Evolutionary conservation across 2,797 vertebrate genomes (phyloP).

Genomic region (Siniperca obscura): DNA sequence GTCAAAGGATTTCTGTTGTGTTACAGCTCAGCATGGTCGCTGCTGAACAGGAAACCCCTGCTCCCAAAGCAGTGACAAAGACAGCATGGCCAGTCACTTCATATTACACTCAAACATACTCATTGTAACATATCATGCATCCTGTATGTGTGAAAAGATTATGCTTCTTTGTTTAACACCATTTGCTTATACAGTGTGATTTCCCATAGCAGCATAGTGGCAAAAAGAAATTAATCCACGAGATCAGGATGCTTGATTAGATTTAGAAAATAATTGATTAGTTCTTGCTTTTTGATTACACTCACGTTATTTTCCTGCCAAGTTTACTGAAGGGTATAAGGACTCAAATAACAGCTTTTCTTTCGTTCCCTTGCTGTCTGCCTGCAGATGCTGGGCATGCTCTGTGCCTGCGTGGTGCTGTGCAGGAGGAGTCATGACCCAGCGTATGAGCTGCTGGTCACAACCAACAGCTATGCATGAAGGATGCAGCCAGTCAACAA

Average conservation of each 20-base stretch:
- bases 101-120: conserved; percentile 15
- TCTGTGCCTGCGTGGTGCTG: conserved; percentile 95
- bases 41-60: conserved; percentile 19
- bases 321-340: background rate
- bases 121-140: background rate
- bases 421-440: conserved; percentile 96
- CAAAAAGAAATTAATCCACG: background rate
- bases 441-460: conserved; percentile 96
- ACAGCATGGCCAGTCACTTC: conserved; percentile 5
- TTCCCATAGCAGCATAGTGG: background rate
- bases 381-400: conserved; percentile 95
- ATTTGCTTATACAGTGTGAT: background rate
- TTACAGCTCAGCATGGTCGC: conserved; percentile 18
- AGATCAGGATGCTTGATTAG: background rate
- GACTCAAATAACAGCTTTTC: background rate
- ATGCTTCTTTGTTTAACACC: background rate
- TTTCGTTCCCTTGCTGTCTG: conserved; percentile 12
- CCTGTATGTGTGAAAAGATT: background rate
- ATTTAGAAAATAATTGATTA: background rate
- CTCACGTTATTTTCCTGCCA: background rate
- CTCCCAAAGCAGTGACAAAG: conserved; percentile 14
- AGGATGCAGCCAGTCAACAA: conserved; percentile 42
- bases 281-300: background rate
- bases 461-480: conserved; percentile 95
- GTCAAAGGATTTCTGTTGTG: conserved; percentile 24